These are phyloP conservation scores for Amphibalanus amphitrite DNA, from an alignment of 1,140 invertebrate genomes.

Conservation along the genomic window DNA sequence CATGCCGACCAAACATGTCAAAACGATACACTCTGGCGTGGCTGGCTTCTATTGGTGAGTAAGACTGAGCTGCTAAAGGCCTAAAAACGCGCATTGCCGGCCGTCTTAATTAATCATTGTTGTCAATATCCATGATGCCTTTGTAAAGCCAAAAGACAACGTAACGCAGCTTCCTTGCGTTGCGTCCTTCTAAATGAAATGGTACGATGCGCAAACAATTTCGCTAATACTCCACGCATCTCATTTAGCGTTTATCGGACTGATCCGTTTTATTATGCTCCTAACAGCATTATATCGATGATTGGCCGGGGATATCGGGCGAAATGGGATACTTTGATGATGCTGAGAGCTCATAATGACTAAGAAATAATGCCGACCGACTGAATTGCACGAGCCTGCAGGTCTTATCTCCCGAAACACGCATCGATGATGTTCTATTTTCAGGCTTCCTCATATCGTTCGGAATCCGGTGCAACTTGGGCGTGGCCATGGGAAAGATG, in stretches of 20 bases:
- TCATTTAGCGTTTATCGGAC: too few relatives aligned
- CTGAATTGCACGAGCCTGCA: neutral
- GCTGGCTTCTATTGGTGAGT: slow-evolving; percentile 55
- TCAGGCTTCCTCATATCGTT: slow-evolving; percentile 78
- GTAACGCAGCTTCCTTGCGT: neutral
- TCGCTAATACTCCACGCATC: too few relatives aligned
- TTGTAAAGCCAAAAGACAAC: neutral
- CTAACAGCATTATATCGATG: neutral
- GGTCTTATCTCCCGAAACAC: slow-evolving; percentile 7
- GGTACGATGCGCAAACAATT: neutral
- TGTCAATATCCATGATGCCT: slow-evolving; percentile 6
- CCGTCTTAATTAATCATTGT: slow-evolving; percentile 5
- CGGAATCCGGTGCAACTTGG: slow-evolving; percentile 91
- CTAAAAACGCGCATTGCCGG: neutral
- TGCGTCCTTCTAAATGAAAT: neutral
- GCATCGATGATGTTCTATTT: slow-evolving; percentile 14
- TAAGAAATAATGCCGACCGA: too few relatives aligned
- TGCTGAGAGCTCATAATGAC: neutral
- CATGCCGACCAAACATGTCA: slow-evolving; percentile 45
- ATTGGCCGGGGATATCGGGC: neutral
- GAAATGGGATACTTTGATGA: neutral
- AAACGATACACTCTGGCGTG: slow-evolving; percentile 74
- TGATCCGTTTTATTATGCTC: too few relatives aligned
- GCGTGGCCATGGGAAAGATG: slow-evolving; percentile 75
- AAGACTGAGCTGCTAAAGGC: too few relatives aligned